Evolutionary conservation across 2,888 invertebrate species (phyloP).

Genomic region (Mylabris sibirica): DNA sequence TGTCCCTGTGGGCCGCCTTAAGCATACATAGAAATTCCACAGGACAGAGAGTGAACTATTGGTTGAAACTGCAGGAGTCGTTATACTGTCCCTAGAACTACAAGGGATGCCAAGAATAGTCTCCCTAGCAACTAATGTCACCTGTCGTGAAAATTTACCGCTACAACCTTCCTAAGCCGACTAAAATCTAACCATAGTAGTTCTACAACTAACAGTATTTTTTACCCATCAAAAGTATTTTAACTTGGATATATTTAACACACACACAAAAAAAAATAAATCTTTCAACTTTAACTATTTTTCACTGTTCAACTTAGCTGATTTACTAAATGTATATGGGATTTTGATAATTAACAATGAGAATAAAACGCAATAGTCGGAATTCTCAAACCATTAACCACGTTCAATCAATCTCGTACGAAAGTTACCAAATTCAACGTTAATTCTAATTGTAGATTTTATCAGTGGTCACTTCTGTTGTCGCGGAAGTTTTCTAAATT

Average conservation of each 20-base stretch:
- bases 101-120: conserved; percentile 42
- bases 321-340: conserved; percentile 19
- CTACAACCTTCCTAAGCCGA: conserved; percentile 38
- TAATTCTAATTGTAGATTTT: conserved; percentile 4
- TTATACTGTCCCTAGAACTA: conserved; percentile 44
- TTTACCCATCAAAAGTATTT: background rate
- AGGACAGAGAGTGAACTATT: conserved; percentile 51
- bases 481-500: background rate
- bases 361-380: conserved; percentile 11
- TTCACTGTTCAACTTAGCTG: conserved; percentile 16
- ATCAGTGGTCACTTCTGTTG: background rate
- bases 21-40: conserved; percentile 52
- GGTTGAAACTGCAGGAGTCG: conserved; percentile 45
- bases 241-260: background rate
- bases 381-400: conserved; percentile 9
- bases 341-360: conserved; percentile 14
- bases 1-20: conserved; percentile 55
- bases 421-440: background rate
- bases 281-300: conserved; percentile 25
- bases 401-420: background rate
- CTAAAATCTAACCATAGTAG: conserved; percentile 29
- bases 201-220: conserved; percentile 27
- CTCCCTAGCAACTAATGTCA: conserved; percentile 47
- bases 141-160: conserved; percentile 52
- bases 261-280: background rate